These are phyloP conservation scores for Orthosia gothica DNA, from an alignment of 2,888 invertebrate genomes.

Conservation along the genomic window DNA sequence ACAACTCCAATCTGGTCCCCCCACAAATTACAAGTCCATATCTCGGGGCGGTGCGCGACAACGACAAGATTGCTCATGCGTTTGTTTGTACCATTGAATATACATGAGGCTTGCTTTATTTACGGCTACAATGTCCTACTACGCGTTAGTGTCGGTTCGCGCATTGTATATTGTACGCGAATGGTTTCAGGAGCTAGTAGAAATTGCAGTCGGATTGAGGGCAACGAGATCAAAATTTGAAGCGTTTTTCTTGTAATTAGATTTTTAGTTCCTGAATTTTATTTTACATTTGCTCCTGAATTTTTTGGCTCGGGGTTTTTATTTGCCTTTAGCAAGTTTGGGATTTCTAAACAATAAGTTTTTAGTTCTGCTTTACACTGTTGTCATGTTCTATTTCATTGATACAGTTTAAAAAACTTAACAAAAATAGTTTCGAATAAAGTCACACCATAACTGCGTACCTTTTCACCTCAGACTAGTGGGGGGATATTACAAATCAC, in stretches of 20 bases:
- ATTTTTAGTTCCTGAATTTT: neutral
- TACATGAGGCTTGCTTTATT: slow-evolving; percentile 83
- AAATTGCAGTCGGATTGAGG: slow-evolving; percentile 38
- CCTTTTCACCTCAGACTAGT: slow-evolving; percentile 72
- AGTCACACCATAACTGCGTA: slow-evolving; percentile 45
- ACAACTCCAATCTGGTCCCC: slow-evolving; percentile 40
- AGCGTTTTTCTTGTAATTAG: neutral
- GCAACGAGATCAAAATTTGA: slow-evolving; percentile 23
- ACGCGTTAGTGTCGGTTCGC: slow-evolving; percentile 77
- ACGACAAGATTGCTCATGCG: slow-evolving; percentile 75
- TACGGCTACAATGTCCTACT: slow-evolving; percentile 75
- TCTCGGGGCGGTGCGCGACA: slow-evolving; percentile 65
- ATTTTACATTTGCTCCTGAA: neutral
- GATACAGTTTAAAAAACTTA: neutral
- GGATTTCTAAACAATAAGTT: neutral
- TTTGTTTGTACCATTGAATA: slow-evolving; percentile 84
- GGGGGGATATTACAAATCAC: slow-evolving; percentile 84
- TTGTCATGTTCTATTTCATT: neutral
- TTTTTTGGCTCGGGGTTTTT: neutral
- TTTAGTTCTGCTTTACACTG: too few relatives aligned
- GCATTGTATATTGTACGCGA: slow-evolving; percentile 70
- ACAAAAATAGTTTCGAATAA: slow-evolving; percentile 11
- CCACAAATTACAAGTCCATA: slow-evolving; percentile 67
- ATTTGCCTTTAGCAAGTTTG: neutral
- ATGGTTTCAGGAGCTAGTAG: slow-evolving; percentile 56